Evolutionary conservation across 2,113 vertebrate genomes (phyloP).

Genomic region (Tretioscincus oriximinensis): DNA sequence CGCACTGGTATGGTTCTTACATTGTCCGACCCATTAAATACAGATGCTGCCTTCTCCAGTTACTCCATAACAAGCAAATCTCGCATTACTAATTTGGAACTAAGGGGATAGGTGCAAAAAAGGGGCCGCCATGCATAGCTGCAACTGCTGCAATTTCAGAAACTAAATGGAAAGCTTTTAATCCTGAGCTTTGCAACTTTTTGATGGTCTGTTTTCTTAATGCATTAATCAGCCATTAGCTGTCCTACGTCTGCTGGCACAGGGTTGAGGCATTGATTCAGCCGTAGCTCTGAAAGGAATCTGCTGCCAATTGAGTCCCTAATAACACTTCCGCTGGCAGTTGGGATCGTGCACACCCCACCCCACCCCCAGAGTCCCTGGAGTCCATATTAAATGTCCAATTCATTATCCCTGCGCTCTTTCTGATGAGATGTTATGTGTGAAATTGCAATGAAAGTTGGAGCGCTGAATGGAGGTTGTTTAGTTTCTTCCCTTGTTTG

Average conservation of each 20-base stretch:
- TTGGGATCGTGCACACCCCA: not conserved
- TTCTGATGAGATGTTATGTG: conserved; percentile 1
- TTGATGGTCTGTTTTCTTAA: not conserved
- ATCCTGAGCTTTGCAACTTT: conserved; percentile 1
- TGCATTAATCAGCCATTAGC: conserved; percentile 5
- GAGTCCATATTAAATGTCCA: conserved; percentile 8
- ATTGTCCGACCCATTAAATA: too few species aligned
- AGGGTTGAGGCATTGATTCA: conserved; percentile 9
- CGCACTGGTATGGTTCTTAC: too few species aligned
- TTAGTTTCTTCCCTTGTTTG: conserved; percentile 41
- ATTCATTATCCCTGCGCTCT: conserved; percentile 24
- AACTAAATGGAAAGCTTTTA: not conserved
- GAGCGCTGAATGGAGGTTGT: conserved; percentile 18
- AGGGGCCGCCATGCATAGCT: not conserved
- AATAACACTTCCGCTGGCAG: conserved; percentile 19
- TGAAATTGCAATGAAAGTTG: conserved; percentile 11
- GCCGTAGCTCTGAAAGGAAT: not conserved
- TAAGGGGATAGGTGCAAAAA: too few species aligned
- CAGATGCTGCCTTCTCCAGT: too few species aligned
- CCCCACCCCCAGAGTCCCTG: not conserved
- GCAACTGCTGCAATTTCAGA: not conserved
- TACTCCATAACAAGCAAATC: too few species aligned
- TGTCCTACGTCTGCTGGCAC: conserved; percentile 14
- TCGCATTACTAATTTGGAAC: too few species aligned
- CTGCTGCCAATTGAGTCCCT: conserved; percentile 13